A percentile compares a stretch with the other conserved stretches of the same genome.
Conservation (phyloP, 2,888 invertebrate species). For the Temnothorax ravouxi region DNA sequence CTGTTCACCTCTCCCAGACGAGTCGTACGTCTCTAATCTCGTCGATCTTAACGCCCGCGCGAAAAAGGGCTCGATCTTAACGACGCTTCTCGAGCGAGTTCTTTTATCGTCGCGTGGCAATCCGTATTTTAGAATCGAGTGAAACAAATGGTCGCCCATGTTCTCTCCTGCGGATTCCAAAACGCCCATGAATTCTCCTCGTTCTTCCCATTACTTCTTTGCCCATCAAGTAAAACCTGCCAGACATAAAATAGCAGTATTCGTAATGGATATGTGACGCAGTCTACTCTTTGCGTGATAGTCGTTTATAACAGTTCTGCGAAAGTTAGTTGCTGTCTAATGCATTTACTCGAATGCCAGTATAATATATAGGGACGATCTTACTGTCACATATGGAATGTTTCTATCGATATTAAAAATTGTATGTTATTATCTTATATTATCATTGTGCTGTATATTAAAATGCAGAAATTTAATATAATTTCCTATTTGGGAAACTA, state of each 20-base stretch:
- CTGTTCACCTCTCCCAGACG: conserved; percentile 29
- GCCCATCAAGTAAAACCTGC: not conserved
- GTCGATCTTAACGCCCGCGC: conserved; percentile 46
- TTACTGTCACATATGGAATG: not conserved
- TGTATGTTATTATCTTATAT: not conserved
- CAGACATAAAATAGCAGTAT: not conserved
- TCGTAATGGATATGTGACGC: not conserved
- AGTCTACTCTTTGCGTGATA: not conserved
- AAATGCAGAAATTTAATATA: not conserved
- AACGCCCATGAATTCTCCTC: conserved; percentile 3
- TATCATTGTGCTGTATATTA: not conserved
- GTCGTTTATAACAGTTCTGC: not conserved
- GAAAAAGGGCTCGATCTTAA: conserved; percentile 41
- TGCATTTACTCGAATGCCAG: not conserved
- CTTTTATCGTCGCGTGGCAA: conserved; percentile 40
- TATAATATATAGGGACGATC: not conserved
- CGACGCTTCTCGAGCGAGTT: conserved; percentile 10
- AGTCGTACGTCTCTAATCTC: conserved; percentile 49
- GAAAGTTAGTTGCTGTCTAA: not conserved
- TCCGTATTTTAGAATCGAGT: conserved; percentile 52
- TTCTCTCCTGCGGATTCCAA: not conserved
- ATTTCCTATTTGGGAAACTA: too few relatives aligned
- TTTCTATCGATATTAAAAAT: not conserved
- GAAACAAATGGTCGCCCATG: conserved; percentile 35
- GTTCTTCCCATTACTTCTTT: conserved; percentile 9